phyloP scores from a whole-genome alignment of 2,797 vertebrate genomes.

The Florisuga fusca region DNA sequence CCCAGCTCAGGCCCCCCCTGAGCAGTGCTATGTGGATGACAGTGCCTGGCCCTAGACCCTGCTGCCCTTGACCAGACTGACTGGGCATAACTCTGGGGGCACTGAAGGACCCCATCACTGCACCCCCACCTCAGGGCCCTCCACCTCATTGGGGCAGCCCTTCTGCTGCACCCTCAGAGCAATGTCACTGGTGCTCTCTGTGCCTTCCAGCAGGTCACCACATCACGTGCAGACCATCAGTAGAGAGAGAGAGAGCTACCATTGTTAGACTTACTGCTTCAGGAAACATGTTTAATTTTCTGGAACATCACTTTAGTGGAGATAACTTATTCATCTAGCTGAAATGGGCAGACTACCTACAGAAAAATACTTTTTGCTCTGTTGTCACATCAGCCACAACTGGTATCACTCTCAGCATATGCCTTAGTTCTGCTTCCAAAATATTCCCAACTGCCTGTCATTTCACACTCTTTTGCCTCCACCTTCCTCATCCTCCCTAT shows the following conservation, averaged over 20 bases:
- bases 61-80: not conserved
- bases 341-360: not conserved
- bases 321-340: not conserved
- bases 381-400: not conserved
- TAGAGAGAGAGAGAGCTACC: not conserved
- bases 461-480: not conserved
- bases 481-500: not conserved
- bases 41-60: not conserved
- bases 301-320: not conserved
- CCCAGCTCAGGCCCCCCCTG: not conserved
- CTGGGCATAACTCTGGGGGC: not conserved
- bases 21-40: not conserved
- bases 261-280: not conserved
- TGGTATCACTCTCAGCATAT: accelerated
- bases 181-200: not conserved
- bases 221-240: not conserved
- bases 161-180: not conserved
- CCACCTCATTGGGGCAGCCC: not conserved
- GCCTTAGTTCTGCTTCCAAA: not conserved
- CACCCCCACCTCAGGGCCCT: not conserved
- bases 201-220: not conserved
- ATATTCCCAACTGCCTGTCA: not conserved
- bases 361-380: not conserved
- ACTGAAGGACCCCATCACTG: not conserved
- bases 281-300: not conserved